Conservation (phyloP, 2,888 invertebrate genomes). For the Eurytoma adleriae region DNA sequence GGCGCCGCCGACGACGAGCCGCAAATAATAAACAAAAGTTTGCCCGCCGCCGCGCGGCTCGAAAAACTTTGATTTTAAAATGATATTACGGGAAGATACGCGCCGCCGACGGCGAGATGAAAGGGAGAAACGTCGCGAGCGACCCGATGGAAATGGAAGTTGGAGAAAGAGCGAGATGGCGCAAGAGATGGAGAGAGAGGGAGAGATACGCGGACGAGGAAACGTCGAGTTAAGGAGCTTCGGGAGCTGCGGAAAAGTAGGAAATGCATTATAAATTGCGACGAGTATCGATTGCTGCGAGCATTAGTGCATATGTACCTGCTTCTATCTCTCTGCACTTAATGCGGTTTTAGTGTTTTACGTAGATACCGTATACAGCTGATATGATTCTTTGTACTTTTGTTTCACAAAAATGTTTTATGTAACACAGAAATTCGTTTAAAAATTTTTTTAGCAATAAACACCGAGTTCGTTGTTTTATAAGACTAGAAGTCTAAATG, state of each 20-base stretch:
- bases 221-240: conserved; percentile 15
- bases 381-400: too few species aligned
- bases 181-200: conserved; percentile 1
- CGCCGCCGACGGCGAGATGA: conserved; percentile 11
- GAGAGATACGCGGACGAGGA: neutral
- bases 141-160: neutral
- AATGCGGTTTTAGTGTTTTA: neutral
- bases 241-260: neutral
- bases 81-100: conserved; percentile 66
- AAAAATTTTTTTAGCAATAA: too few species aligned
- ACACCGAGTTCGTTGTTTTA: too few species aligned
- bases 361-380: too few species aligned
- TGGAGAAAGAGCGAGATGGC: conserved; percentile 26
- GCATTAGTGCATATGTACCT: neutral
- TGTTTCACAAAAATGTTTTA: too few species aligned
- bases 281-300: conserved; percentile 9
- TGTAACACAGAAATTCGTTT: too few species aligned
- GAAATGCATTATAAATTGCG: conserved; percentile 15
- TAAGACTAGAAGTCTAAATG: too few species aligned
- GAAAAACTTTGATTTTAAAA: conserved; percentile 73
- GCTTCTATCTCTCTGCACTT: neutral
- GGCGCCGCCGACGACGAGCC: conserved; percentile 29
- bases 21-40: conserved; percentile 73
- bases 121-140: neutral
- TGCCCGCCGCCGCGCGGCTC: conserved; percentile 11